phyloP scores from a whole-genome alignment of 2,797 vertebrate genomes.

The Chlorospingus semifuscus region DNA sequence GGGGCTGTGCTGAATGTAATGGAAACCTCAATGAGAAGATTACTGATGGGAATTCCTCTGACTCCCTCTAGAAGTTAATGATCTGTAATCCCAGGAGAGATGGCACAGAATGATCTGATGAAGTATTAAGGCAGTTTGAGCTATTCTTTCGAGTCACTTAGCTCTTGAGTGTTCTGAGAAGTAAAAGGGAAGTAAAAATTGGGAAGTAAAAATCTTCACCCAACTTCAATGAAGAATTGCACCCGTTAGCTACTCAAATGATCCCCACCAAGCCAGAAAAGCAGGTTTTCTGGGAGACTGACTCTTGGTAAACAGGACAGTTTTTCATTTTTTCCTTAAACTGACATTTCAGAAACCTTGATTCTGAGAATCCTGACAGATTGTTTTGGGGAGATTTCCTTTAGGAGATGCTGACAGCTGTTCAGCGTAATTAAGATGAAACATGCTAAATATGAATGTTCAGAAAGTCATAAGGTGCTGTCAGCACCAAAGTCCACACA shows the following conservation, averaged over 20 bases:
- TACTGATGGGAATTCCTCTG: background rate
- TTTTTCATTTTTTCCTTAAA: background rate
- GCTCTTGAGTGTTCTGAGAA: background rate
- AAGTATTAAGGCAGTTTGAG: background rate
- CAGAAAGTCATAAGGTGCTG: background rate
- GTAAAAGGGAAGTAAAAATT: background rate
- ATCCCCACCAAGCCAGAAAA: background rate
- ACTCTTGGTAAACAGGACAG: background rate
- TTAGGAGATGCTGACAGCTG: background rate
- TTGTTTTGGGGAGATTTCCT: background rate
- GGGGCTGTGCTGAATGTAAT: background rate
- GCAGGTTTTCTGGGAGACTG: background rate
- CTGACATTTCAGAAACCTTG: background rate
- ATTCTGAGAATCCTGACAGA: background rate
- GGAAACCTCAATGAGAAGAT: background rate
- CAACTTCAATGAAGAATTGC: background rate
- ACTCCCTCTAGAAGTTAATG: background rate
- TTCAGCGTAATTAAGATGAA: background rate
- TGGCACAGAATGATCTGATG: background rate
- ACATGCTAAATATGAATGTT: background rate
- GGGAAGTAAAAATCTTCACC: background rate
- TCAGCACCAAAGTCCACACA: background rate
- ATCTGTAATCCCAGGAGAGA: background rate
- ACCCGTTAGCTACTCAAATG: rapidly evolving
- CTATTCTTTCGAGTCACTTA: background rate